A percentile compares a stretch with the other conserved stretches of the same genome.
These are phyloP conservation scores for Talpa occidentalis DNA, from an alignment of 2,113 vertebrate genomes.

Conservation along the genomic window DNA sequence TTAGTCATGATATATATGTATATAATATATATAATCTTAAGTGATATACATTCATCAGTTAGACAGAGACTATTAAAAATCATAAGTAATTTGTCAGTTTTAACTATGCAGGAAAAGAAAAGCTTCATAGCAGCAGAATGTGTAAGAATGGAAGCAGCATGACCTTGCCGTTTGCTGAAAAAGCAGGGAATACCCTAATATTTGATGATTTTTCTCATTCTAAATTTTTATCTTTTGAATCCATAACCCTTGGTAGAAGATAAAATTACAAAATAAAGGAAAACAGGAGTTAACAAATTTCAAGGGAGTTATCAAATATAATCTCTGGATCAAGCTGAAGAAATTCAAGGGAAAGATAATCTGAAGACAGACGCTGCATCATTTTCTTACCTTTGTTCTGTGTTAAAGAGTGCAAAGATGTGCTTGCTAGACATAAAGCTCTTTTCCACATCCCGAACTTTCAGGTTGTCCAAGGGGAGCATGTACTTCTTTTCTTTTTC, in stretches of 20 bases:
- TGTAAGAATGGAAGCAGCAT: neutral
- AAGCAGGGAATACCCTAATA: neutral
- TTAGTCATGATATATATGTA: neutral
- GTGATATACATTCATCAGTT: neutral
- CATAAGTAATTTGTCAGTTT: neutral
- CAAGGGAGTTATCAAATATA: neutral
- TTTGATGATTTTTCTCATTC: neutral
- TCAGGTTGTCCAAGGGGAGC: slow-evolving; percentile 94
- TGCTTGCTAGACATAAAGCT: slow-evolving; percentile 93
- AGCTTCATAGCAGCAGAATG: neutral
- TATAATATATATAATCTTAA: neutral
- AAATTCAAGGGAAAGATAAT: neutral
- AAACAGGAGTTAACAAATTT: neutral
- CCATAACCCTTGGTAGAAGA: neutral
- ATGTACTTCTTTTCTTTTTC: slow-evolving; percentile 98
- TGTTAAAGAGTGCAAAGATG: slow-evolving; percentile 91
- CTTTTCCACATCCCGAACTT: slow-evolving; percentile 91
- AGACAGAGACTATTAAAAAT: neutral
- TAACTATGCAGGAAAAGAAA: neutral
- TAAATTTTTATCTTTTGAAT: slow-evolving; percentile 13
- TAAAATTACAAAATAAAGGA: slow-evolving; percentile 19
- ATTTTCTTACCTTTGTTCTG: slow-evolving; percentile 90
- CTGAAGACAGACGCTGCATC: neutral
- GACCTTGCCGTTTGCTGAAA: neutral
- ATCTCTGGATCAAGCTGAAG: neutral